phyloP scores from a whole-genome alignment of 2,113 vertebrate genomes.

The Crotalus helleri region DNA sequence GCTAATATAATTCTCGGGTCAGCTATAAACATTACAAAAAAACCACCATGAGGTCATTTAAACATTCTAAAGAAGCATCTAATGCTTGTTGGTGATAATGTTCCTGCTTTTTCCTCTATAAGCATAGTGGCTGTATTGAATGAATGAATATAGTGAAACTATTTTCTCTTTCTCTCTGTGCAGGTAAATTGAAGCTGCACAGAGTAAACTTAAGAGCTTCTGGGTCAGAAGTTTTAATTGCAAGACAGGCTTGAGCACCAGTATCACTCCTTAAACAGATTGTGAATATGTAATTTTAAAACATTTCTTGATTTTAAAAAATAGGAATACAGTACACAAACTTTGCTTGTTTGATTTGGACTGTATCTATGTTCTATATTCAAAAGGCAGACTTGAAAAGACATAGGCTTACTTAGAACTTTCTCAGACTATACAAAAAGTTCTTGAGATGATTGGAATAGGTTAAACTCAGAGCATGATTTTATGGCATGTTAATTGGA shows the following conservation, averaged over 20 bases:
- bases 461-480: neutral
- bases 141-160: neutral
- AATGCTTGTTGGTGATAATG: neutral
- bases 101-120: neutral
- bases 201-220: neutral
- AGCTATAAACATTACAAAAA: neutral
- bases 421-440: constrained; percentile 30
- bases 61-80: neutral
- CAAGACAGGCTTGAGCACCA: neutral
- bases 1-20: neutral
- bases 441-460: constrained; percentile 6
- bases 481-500: constrained; percentile 1
- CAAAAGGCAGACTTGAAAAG: neutral
- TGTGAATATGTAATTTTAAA: neutral
- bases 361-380: neutral
- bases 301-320: neutral
- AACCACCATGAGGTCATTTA: neutral
- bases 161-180: neutral
- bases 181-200: neutral
- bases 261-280: neutral
- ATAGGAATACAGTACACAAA: neutral
- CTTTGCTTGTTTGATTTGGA: neutral
- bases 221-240: neutral
- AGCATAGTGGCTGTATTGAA: neutral
- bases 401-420: constrained; percentile 16